A percentile compares a stretch with the other conserved stretches of the same genome.
Conservation (phyloP, 2,113 vertebrate genomes). For the Mixornis gularis region DNA sequence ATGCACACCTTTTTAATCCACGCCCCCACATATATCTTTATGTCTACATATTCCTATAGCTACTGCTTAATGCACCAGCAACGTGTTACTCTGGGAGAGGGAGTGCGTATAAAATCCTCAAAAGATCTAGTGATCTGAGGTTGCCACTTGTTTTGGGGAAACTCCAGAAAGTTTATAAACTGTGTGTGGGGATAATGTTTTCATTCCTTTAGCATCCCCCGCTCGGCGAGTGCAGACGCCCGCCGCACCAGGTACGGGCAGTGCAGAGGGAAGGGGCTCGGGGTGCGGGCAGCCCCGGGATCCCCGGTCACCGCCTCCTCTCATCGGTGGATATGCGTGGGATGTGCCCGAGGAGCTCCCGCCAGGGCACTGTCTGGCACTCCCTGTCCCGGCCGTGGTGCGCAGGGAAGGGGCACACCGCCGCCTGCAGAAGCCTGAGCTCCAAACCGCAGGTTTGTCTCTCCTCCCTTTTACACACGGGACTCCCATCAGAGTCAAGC, state of each 20-base stretch:
- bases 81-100: neutral
- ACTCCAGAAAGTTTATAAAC: too few species aligned
- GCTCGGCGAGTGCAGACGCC: fast-evolving
- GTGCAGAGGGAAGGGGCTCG: neutral
- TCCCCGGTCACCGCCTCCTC: neutral
- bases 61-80: neutral
- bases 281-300: too few species aligned
- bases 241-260: neutral
- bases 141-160: neutral
- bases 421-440: neutral
- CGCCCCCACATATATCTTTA: fast-evolving
- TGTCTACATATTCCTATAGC: neutral
- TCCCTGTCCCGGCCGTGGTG: too few species aligned
- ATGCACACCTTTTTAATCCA: neutral
- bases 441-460: neutral
- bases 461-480: too few species aligned
- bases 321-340: neutral
- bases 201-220: neutral
- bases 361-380: neutral
- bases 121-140: neutral
- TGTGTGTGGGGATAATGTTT: neutral
- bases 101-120: neutral
- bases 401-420: neutral
- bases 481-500: neutral
- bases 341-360: neutral